These are phyloP conservation scores for Pangasius macronema DNA, from an alignment of 2,797 vertebrate genomes.

Conservation along the genomic window DNA sequence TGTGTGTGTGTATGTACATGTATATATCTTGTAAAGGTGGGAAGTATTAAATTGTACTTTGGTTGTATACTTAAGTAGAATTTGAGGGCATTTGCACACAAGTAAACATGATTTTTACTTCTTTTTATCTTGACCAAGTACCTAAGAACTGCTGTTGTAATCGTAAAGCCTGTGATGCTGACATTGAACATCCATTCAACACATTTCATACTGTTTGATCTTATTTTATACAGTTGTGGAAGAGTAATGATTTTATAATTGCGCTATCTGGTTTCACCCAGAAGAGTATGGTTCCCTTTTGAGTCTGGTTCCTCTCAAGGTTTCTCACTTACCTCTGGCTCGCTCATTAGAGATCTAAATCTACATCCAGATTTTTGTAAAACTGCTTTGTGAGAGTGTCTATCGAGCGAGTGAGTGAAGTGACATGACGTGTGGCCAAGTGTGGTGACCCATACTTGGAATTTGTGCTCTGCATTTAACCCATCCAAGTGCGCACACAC, in stretches of 20 bases:
- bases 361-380: neutral
- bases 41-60: neutral
- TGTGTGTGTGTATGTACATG: too few species aligned
- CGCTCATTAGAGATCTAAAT: neutral
- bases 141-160: neutral
- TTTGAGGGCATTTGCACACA: neutral
- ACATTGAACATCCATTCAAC: neutral
- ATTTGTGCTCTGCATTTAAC: too few species aligned
- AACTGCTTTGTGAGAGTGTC: neutral
- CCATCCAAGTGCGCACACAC: too few species aligned
- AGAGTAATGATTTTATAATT: neutral
- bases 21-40: neutral
- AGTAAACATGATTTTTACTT: neutral
- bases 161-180: neutral
- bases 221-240: neutral
- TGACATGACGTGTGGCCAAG: too few species aligned
- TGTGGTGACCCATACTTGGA: too few species aligned
- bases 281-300: neutral
- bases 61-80: neutral
- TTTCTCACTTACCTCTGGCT: neutral
- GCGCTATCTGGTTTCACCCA: neutral
- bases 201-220: neutral
- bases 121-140: neutral
- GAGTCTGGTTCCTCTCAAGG: neutral
- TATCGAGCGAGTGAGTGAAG: too few species aligned